Percentiles rank a stretch among this genome's conserved stretches.
phyloP scores from a whole-genome alignment of 1,140 invertebrate species.

The Contarinia nasturtii region DNA sequence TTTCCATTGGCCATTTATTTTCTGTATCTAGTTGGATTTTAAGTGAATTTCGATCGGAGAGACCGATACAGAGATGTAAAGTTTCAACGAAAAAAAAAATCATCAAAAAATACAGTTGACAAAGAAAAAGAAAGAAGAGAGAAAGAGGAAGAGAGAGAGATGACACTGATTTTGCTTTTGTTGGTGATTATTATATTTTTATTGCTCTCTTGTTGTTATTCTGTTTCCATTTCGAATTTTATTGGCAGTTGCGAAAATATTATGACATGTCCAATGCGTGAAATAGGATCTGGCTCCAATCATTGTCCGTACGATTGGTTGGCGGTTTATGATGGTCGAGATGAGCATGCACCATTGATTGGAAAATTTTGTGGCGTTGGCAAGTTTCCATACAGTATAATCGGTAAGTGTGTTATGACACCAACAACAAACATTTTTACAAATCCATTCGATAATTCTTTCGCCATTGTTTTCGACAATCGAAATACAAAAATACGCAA shows the following conservation, averaged over 20 bases:
- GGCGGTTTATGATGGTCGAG: slow-evolving; percentile 74
- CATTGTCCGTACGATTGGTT: slow-evolving; percentile 84
- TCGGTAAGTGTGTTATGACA: slow-evolving; percentile 27
- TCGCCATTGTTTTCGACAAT: too few relatives aligned
- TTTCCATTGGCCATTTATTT: too few relatives aligned
- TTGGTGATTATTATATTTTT: background rate
- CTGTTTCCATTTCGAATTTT: background rate
- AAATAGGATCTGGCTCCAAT: slow-evolving; percentile 64
- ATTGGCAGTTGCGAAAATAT: slow-evolving; percentile 60
- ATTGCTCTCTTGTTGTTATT: background rate
- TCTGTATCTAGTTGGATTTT: too few relatives aligned
- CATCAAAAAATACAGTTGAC: background rate
- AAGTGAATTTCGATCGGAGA: background rate
- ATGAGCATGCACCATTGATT: slow-evolving; percentile 66
- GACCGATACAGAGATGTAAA: background rate
- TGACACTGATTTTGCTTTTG: background rate
- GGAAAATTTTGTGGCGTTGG: slow-evolving; percentile 86
- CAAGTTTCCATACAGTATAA: slow-evolving; percentile 84
- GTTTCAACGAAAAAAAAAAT: background rate
- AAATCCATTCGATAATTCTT: too few relatives aligned
- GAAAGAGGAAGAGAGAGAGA: background rate
- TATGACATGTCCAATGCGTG: slow-evolving; percentile 83
- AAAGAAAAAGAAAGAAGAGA: background rate
- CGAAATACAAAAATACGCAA: too few relatives aligned
- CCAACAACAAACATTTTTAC: too few relatives aligned